Conservation (phyloP, 37 sponge, comb jelly and placozoan species). For the Beroe ovata region DNA sequence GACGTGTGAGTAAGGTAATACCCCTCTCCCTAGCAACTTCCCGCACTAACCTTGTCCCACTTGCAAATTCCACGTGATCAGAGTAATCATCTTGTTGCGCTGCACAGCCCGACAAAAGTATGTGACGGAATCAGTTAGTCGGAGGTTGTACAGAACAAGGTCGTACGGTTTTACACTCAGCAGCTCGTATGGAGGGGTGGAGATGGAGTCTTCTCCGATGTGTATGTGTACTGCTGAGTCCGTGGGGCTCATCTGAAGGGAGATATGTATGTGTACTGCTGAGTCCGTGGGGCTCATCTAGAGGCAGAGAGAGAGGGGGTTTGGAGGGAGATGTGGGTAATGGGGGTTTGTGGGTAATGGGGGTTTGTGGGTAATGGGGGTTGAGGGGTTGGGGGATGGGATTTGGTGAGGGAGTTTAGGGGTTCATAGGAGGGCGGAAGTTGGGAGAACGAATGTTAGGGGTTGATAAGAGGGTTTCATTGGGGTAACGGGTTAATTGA, state of each 20-base stretch:
- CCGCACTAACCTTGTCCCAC: not conserved
- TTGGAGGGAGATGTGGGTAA: too few relatives aligned
- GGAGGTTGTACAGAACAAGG: not conserved
- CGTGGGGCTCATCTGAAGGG: not conserved
- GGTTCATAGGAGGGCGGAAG: too few relatives aligned
- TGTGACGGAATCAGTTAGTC: not conserved
- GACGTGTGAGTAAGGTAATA: too few relatives aligned
- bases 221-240: not conserved
- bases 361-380: too few relatives aligned
- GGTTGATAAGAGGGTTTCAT: too few relatives aligned
- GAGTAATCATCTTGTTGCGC: not conserved
- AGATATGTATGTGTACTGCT: not conserved
- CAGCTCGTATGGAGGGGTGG: not conserved
- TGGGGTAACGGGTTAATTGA: too few relatives aligned
- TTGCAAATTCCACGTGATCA: not conserved
- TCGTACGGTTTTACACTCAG: not conserved
- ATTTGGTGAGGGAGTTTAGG: too few relatives aligned
- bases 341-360: too few relatives aligned
- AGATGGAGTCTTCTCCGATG: not conserved
- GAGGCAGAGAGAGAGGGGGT: too few relatives aligned
- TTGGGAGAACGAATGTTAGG: too few relatives aligned
- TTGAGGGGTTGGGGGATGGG: too few relatives aligned
- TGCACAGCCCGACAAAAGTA: constrained; percentile 21
- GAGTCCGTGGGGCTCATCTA: not conserved
- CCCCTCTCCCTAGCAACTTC: too few relatives aligned